Evolutionary conservation across 37 sponge, comb jelly and placozoan species (phyloP).

Genomic region (Hormiphora californensis): DNA sequence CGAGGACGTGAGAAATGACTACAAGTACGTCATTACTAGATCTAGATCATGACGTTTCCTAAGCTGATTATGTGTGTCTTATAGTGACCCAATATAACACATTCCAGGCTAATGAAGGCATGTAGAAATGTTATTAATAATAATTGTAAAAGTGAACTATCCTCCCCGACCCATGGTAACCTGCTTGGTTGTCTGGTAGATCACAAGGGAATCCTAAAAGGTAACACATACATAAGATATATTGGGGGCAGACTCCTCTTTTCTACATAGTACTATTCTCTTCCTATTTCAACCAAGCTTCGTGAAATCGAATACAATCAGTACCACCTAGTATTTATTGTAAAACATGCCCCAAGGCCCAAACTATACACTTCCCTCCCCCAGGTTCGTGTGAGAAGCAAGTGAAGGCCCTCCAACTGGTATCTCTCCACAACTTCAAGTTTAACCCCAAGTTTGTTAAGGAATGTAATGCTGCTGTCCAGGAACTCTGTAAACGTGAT

Average conservation of each 20-base stretch:
- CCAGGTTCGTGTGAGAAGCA: constrained; percentile 32
- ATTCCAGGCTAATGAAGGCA: constrained; percentile 22
- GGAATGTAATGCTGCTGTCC: background rate
- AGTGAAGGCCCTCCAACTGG: constrained; percentile 14
- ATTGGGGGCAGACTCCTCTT: background rate
- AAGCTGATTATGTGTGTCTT: too few species aligned
- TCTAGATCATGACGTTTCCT: too few species aligned
- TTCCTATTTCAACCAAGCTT: too few species aligned
- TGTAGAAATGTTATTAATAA: background rate
- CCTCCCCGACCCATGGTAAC: background rate
- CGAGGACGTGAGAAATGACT: constrained; percentile 23
- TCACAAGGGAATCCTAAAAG: background rate
- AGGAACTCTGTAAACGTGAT: background rate
- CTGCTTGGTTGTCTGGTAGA: background rate
- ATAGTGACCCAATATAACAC: background rate
- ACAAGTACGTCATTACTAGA: constrained; percentile 14
- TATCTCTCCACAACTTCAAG: constrained; percentile 20
- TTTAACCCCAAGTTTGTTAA: constrained; percentile 4
- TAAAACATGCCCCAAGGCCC: background rate
- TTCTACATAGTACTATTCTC: background rate
- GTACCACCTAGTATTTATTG: too few species aligned
- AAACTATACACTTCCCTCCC: background rate
- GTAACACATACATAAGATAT: background rate
- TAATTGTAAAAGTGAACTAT: background rate
- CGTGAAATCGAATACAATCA: too few species aligned